A percentile compares a stretch with the other conserved stretches of the same genome.
Conservation (phyloP, 2,113 vertebrate genomes). For the Willisornis vidua region DNA sequence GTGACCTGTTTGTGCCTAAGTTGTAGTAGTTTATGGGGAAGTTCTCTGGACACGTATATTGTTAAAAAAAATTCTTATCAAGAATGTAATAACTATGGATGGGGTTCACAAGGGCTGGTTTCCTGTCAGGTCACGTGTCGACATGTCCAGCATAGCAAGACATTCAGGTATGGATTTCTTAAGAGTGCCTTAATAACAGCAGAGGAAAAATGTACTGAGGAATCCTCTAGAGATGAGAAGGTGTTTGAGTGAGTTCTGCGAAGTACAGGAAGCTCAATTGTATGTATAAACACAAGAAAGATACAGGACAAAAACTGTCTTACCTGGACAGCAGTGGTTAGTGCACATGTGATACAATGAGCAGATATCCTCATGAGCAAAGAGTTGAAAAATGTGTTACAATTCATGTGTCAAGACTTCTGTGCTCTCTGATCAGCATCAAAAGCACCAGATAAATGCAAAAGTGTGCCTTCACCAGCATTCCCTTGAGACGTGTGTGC, state of each 20-base stretch:
- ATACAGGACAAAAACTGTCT: neutral
- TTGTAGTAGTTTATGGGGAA: neutral
- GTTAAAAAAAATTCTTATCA: neutral
- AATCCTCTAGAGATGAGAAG: rapidly evolving
- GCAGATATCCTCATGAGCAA: neutral
- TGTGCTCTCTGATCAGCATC: neutral
- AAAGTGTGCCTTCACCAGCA: neutral
- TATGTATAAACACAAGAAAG: neutral
- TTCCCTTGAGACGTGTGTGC: neutral
- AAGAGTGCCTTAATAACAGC: neutral
- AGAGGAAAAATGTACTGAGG: neutral
- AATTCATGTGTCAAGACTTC: neutral
- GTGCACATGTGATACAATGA: rapidly evolving
- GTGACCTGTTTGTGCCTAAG: neutral
- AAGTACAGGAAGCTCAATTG: neutral
- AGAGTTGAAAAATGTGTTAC: neutral
- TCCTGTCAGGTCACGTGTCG: neutral
- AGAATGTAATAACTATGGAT: neutral
- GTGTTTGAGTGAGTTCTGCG: rapidly evolving
- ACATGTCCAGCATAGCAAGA: neutral
- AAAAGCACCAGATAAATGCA: too few relatives aligned
- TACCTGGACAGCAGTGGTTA: neutral
- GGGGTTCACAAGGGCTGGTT: neutral
- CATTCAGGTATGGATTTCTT: neutral
- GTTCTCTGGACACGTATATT: neutral